A percentile compares a stretch with the other conserved stretches of the same genome.
Conservation (phyloP, 2,888 invertebrate species). For the Perizoma flavofasciatum region DNA sequence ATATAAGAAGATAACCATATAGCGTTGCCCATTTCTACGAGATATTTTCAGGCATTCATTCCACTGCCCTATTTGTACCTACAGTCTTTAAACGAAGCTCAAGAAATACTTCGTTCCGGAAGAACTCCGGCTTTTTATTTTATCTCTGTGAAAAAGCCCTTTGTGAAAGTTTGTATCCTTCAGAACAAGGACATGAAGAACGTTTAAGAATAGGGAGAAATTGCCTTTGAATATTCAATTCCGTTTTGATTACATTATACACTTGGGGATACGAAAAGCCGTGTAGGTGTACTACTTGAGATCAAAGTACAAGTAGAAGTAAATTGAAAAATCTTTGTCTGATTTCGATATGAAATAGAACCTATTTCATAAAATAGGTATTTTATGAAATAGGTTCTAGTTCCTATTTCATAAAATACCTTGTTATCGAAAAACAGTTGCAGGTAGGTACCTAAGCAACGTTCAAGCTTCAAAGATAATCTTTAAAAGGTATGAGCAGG, state of each 20-base stretch:
- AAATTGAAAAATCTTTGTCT: no score
- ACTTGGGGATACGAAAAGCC: neutral
- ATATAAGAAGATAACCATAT: no score
- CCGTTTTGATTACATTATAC: slow-evolving; percentile 13
- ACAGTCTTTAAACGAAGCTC: slow-evolving; percentile 15
- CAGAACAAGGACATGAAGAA: slow-evolving; percentile 6
- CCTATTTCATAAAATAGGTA: no score
- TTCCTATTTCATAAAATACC: no score
- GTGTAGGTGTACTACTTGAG: slow-evolving; percentile 1
- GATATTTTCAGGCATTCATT: neutral
- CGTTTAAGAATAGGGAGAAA: slow-evolving; percentile 6
- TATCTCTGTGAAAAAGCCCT: slow-evolving; percentile 9
- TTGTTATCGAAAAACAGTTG: no score
- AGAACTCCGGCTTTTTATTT: slow-evolving; percentile 15
- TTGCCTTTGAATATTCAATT: slow-evolving; percentile 6
- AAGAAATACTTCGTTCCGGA: slow-evolving; percentile 13
- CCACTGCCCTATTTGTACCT: slow-evolving; percentile 8
- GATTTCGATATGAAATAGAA: neutral
- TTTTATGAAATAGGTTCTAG: no score
- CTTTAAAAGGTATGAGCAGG: no score
- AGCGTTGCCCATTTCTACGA: no score
- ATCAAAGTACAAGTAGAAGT: neutral
- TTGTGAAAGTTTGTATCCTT: slow-evolving; percentile 14
- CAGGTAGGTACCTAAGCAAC: no score
- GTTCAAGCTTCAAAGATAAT: no score